phyloP scores from a whole-genome alignment of 2,113 vertebrate genomes.

The Tragulus kanchil region DNA sequence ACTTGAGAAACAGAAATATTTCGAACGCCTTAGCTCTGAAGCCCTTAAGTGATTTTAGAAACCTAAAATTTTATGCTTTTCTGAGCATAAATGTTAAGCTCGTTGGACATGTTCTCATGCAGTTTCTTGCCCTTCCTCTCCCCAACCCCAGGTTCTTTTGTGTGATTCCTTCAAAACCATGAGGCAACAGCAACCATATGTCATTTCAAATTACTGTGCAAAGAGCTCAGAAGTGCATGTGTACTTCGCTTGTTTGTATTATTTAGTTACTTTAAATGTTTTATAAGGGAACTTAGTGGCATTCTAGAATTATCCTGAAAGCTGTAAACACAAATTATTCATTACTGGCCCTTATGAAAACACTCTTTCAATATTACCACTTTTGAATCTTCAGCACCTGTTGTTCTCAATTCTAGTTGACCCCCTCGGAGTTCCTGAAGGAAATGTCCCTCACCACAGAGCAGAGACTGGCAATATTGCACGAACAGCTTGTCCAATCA shows the following conservation, averaged over 20 bases:
- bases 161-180: conserved; percentile 52
- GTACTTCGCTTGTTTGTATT: conserved; percentile 76
- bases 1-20: conserved; percentile 46
- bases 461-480: conserved; percentile 90
- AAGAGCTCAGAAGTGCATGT: conserved; percentile 64
- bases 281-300: conserved; percentile 77
- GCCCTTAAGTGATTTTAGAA: conserved; percentile 14
- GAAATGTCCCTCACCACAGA: conserved; percentile 91
- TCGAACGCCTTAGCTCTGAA: neutral
- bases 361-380: conserved; percentile 59
- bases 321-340: conserved; percentile 82
- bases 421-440: conserved; percentile 92
- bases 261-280: conserved; percentile 85
- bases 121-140: neutral
- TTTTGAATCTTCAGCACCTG: conserved; percentile 58
- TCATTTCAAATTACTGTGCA: conserved; percentile 75
- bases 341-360: conserved; percentile 72
- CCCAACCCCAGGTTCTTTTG: neutral
- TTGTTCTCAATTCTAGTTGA: conserved; percentile 88
- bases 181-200: conserved; percentile 65
- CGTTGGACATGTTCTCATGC: neutral
- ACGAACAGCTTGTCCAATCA: no score
- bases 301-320: conserved; percentile 74
- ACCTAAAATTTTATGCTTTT: conserved; percentile 23
- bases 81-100: neutral